phyloP scores from a whole-genome alignment of 2,888 invertebrate species.

The Elmis aenea region DNA sequence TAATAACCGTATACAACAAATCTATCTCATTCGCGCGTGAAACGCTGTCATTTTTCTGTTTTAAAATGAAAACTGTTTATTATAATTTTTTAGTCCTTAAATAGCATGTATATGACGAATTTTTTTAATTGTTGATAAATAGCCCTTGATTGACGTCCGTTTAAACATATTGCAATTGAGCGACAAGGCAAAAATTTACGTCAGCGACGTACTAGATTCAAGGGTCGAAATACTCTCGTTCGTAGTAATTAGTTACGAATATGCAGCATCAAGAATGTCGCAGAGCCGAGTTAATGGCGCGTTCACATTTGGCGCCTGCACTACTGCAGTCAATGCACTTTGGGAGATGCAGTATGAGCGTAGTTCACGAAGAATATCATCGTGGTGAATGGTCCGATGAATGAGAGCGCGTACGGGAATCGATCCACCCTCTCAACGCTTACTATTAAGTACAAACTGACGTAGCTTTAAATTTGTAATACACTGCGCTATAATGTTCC shows the following conservation, averaged over 20 bases:
- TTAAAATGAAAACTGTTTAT: too few species aligned
- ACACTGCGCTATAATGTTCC: neutral
- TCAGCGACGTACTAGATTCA: too few species aligned
- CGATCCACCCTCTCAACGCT: conserved; percentile 22
- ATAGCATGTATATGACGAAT: too few species aligned
- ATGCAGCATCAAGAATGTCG: neutral
- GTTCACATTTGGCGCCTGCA: conserved; percentile 5
- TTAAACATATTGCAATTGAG: too few species aligned
- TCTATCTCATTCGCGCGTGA: neutral
- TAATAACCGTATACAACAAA: too few species aligned
- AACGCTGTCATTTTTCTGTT: neutral
- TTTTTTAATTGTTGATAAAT: too few species aligned
- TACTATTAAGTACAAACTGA: conserved; percentile 4
- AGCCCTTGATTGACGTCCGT: too few species aligned
- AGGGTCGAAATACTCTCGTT: neutral
- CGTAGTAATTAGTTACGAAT: neutral
- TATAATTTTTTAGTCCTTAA: too few species aligned
- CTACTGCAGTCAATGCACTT: conserved; percentile 10
- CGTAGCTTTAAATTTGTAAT: too few species aligned
- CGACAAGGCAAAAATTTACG: too few species aligned
- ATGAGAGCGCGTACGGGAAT: conserved; percentile 22
- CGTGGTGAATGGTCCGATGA: conserved; percentile 23
- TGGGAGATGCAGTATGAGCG: too few species aligned
- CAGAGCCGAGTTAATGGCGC: conserved; percentile 1
- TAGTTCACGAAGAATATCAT: too few species aligned